These are phyloP conservation scores for Macrotrachela quadricornifera DNA, from an alignment of 1,140 invertebrate genomes.

Conservation along the genomic window DNA sequence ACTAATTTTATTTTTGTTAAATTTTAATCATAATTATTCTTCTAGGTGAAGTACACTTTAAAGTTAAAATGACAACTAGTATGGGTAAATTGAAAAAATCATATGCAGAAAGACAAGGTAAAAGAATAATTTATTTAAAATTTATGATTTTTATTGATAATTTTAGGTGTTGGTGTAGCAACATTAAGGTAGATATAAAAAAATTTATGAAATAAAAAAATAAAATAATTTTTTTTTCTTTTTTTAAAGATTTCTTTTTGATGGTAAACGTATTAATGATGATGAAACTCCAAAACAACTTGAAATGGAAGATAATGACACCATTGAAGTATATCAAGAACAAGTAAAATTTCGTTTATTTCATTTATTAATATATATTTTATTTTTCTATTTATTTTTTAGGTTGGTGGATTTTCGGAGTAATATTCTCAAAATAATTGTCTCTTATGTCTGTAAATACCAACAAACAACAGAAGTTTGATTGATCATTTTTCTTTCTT, in stretches of 20 bases:
- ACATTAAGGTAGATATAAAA: not conserved
- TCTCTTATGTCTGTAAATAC: no score
- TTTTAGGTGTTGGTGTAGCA: not conserved
- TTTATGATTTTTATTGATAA: no score
- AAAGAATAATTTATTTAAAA: no score
- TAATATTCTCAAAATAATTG: no score
- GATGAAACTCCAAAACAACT: slow-evolving; percentile 7
- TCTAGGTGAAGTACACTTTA: slow-evolving; percentile 56
- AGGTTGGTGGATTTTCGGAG: no score
- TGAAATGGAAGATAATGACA: slow-evolving; percentile 9
- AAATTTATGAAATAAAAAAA: no score
- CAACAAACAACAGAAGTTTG: no score
- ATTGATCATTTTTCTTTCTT: no score
- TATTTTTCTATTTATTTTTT: no score
- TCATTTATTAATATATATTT: no score
- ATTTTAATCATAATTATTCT: slow-evolving; percentile 27
- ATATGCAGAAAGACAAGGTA: slow-evolving; percentile 51
- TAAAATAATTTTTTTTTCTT: no score
- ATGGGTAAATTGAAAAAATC: slow-evolving; percentile 60
- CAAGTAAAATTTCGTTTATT: slow-evolving; percentile 3
- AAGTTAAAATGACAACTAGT: slow-evolving; percentile 55
- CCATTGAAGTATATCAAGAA: slow-evolving; percentile 10
- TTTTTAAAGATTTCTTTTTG: slow-evolving; percentile 6
- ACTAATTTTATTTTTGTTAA: not conserved
- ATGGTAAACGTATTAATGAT: slow-evolving; percentile 8